Evolutionary conservation across 1,140 invertebrate genomes (phyloP).

Genomic region (Drosophila pruinosa): DNA sequence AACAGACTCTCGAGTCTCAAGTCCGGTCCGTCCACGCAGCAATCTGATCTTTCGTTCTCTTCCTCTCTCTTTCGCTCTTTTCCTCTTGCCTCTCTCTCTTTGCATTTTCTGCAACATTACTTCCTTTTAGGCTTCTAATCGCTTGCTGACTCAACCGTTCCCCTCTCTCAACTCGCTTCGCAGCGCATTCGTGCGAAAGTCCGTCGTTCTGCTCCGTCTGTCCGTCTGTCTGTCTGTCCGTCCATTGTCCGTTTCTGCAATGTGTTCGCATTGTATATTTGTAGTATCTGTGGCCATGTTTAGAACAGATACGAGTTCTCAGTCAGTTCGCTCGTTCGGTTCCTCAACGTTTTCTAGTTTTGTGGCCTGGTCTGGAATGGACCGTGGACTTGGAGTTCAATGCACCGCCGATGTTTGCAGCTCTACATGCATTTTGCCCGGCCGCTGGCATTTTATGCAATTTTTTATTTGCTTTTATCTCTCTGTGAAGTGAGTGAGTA

Average conservation of each 20-base stretch:
- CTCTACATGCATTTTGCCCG: slow-evolving; percentile 58
- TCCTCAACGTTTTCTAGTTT: slow-evolving; percentile 65
- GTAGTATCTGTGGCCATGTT: slow-evolving; percentile 42
- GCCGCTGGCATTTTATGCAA: slow-evolving; percentile 76
- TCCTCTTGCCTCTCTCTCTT: slow-evolving; percentile 21
- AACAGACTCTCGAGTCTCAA: slow-evolving; percentile 12
- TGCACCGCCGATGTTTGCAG: slow-evolving; percentile 58
- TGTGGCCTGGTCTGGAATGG: slow-evolving; percentile 60
- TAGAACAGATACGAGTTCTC: slow-evolving; percentile 53
- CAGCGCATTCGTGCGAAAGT: slow-evolving; percentile 75
- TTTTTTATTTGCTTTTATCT: slow-evolving; percentile 78
- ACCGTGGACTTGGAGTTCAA: slow-evolving; percentile 59
- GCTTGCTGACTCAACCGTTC: slow-evolving; percentile 69
- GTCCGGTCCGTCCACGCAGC: slow-evolving; percentile 61
- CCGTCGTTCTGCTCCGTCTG: slow-evolving; percentile 42
- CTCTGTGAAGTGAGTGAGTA: slow-evolving; percentile 18
- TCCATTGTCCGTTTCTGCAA: slow-evolving; percentile 4
- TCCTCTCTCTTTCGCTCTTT: slow-evolving; percentile 15
- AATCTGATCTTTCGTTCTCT: slow-evolving; percentile 38
- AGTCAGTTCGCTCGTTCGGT: slow-evolving; percentile 11
- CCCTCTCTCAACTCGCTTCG: slow-evolving; percentile 24
- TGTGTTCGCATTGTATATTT: slow-evolving; percentile 49
- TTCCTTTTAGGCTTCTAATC: slow-evolving; percentile 82
- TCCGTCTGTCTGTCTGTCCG: slow-evolving; percentile 55
- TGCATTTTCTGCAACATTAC: slow-evolving; percentile 82